A percentile compares a stretch with the other conserved stretches of the same genome.
phyloP scores from a whole-genome alignment of 2,113 vertebrate species.

The Elephas maximus region DNA sequence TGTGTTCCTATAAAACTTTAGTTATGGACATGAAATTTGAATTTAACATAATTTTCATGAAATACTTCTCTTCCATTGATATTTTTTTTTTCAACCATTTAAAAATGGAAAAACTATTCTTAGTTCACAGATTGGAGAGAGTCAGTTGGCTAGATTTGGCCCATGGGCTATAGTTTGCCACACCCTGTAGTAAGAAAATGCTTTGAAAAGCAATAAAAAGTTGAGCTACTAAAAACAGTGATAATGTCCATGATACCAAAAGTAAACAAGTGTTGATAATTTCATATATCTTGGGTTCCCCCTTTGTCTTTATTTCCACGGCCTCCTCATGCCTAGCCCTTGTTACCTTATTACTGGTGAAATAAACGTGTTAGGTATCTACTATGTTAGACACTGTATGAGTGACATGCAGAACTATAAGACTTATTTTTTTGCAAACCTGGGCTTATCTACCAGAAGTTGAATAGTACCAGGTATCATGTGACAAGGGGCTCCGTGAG shows the following conservation, averaged over 20 bases:
- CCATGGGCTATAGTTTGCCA: neutral
- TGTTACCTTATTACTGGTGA: neutral
- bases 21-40: constrained; percentile 35
- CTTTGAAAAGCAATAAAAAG: constrained; percentile 13
- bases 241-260: neutral
- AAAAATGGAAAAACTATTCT: neutral
- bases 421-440: neutral
- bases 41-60: neutral
- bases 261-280: neutral
- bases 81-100: neutral
- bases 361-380: neutral
- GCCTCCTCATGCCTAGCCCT: neutral
- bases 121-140: neutral
- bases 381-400: neutral
- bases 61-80: neutral
- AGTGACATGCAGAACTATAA: neutral
- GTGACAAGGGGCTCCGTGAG: neutral
- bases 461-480: neutral
- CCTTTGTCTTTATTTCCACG: neutral
- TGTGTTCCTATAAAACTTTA: neutral
- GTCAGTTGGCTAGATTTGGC: neutral
- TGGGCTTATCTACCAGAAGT: neutral
- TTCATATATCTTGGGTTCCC: neutral
- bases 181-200: neutral
- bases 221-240: neutral